These are phyloP conservation scores for Odocoileus virginianus DNA, from an alignment of 2,113 vertebrate genomes.

Conservation along the genomic window DNA sequence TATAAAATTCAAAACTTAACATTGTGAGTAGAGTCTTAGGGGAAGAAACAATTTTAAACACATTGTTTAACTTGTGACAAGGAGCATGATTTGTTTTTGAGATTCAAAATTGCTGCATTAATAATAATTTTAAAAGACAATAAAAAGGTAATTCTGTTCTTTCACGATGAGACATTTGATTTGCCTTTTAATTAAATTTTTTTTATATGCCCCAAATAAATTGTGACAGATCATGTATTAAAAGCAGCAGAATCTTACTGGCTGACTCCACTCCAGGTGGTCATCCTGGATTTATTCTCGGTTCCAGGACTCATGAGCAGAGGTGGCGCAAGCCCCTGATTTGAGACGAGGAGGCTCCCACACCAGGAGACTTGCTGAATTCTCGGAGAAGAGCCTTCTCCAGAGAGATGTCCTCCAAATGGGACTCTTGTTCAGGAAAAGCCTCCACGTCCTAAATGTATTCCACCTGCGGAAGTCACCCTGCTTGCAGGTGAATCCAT, in stretches of 20 bases:
- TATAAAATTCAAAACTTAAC: not conserved
- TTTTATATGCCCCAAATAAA: not conserved
- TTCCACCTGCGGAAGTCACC: not conserved
- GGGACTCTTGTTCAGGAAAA: not conserved
- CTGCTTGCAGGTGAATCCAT: not conserved
- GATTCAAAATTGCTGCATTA: not conserved
- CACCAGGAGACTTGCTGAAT: not conserved
- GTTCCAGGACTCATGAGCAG: not conserved
- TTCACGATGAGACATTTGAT: not conserved
- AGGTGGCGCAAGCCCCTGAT: rapidly evolving
- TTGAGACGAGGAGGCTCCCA: not conserved
- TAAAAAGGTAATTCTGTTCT: not conserved
- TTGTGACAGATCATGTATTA: not conserved
- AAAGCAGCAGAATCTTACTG: not conserved
- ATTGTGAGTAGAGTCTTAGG: not conserved
- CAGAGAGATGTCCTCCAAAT: not conserved
- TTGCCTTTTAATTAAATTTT: not conserved
- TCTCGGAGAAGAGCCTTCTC: not conserved
- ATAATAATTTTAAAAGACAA: not conserved
- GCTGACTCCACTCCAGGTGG: too few relatives aligned
- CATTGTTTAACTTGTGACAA: constrained; percentile 15
- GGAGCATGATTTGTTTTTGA: not conserved
- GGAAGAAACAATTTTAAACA: not conserved
- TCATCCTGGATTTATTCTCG: not conserved
- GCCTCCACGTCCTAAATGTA: not conserved